Base-by-base conservation (phyloP, 1,140 invertebrate species). In the Solenopsis fugax region DNA sequence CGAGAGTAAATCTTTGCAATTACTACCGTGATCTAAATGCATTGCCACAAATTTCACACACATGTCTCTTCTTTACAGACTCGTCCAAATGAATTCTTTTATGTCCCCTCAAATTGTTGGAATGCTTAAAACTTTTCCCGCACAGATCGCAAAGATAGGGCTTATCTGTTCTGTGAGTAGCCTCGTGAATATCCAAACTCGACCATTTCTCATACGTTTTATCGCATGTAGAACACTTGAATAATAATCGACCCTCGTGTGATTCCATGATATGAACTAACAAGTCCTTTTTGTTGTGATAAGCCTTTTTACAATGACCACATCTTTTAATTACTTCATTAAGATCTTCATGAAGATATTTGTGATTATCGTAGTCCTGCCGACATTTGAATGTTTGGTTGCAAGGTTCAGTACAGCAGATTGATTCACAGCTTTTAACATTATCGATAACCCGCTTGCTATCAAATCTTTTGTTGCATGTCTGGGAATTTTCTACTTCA, bases 81-180 rank as follows among this genome's bases (percentile, higher is more conserved):
- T 93, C 93, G 12, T 94, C 93, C 21, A 94, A 87, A 87, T 95
- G 95, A 81, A 88, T 93, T 73, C 93, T 91, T 81, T 94, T 95
- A 54, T 96, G 95, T 10, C 93, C 93, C 13, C 94, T 90, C 50
- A 96, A 90, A 89, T 95, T 94, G 69, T 93, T 94, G 0, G 93
- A 93, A 84, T 95, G 95, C 48, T 96, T 96, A 87, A 96, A 96
- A n/a, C 94, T 93, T 88, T 96, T 96, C 2, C 94, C 94, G 89
- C 96, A 96, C 18, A 95, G 81, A 82, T 95, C 94, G 88, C 96
- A 96, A 29, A 95, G 87, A 77, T 92, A 95, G 7, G 93, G 94
- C 72, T 93, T 94, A 48, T 94, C 93, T n/a, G 85, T 62, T 71
- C 92, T 88, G 52, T 94, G 93, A 73, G 94, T 94, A 34, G 94